These are phyloP conservation scores for Luperina nickerlii DNA, from an alignment of 2,888 invertebrate species.

Conservation along the genomic window DNA sequence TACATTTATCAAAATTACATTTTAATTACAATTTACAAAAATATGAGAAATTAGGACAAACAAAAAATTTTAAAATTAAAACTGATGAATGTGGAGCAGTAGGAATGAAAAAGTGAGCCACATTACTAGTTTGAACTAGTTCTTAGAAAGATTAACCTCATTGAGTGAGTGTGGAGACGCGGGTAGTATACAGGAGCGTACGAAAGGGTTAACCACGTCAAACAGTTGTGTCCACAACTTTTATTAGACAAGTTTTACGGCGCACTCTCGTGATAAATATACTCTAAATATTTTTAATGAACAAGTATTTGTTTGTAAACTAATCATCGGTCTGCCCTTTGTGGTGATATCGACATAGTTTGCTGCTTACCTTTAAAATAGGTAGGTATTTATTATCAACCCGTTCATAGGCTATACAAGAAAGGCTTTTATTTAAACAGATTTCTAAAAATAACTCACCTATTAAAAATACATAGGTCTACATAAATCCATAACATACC, in stretches of 20 bases:
- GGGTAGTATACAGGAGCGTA: slow-evolving; percentile 53
- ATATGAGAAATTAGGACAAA: not conserved
- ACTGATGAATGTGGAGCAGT: slow-evolving; percentile 21
- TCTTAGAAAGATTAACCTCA: slow-evolving; percentile 56
- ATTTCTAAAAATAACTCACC: not conserved
- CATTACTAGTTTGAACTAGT: slow-evolving; percentile 46
- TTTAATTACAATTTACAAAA: slow-evolving; percentile 1
- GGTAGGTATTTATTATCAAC: not conserved
- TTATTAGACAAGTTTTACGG: slow-evolving; percentile 64
- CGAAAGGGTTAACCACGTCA: slow-evolving; percentile 67
- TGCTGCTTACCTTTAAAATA: not conserved
- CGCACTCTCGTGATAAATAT: slow-evolving; percentile 28
- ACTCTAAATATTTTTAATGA: slow-evolving; percentile 32
- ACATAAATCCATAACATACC: not conserved
- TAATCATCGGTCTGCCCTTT: slow-evolving; percentile 11
- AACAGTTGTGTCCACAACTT: slow-evolving; percentile 65
- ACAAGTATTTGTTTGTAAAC: slow-evolving; percentile 40
- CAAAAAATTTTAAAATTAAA: slow-evolving; percentile 20
- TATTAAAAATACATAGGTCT: not conserved
- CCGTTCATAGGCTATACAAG: not conserved
- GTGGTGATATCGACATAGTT: not conserved
- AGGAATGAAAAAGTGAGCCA: slow-evolving; percentile 43
- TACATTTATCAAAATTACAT: not conserved
- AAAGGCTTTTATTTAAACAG: not conserved
- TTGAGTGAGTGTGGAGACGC: slow-evolving; percentile 56